Conservation (phyloP, 2,888 invertebrate genomes). For the Tineola bisselliella region DNA sequence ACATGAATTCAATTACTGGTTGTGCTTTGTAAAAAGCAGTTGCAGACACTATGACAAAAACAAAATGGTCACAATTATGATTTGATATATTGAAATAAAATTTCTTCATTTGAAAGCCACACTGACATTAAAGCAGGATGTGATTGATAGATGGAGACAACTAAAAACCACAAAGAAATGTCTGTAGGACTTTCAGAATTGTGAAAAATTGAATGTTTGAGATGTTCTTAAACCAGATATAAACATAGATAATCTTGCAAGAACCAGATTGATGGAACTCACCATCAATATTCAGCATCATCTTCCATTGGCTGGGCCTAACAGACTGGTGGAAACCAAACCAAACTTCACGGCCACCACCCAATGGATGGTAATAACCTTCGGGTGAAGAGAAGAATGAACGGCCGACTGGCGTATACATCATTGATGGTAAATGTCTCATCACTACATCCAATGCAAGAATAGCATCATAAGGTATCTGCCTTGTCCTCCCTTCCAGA, state of each 20-base stretch:
- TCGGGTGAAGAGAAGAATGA: conserved; percentile 99
- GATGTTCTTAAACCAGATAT: too few relatives aligned
- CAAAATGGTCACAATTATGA: too few relatives aligned
- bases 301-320: conserved; percentile 99
- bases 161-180: too few relatives aligned
- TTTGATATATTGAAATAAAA: too few relatives aligned
- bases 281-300: conserved; percentile 99
- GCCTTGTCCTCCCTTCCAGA: conserved; percentile 93
- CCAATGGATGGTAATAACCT: conserved; percentile 96
- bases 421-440: conserved; percentile 99
- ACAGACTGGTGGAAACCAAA: conserved; percentile 99
- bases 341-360: conserved; percentile 98
- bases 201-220: too few relatives aligned
- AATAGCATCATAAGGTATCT: conserved; percentile 98
- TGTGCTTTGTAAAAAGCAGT: conserved; percentile 99
- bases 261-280: conserved; percentile 22
- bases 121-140: too few relatives aligned
- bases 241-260: too few relatives aligned
- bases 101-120: too few relatives aligned
- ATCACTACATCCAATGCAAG: conserved; percentile 98
- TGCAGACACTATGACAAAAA: conserved; percentile 83
- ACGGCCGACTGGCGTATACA: conserved; percentile 98
- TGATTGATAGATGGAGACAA: too few relatives aligned
- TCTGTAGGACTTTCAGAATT: too few relatives aligned
- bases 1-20: conserved; percentile 99